Evolutionary conservation across 2,797 vertebrate genomes (phyloP), one percentile per base, ranked within the genome.

Genomic region (Erpetoichthys calabaricus): DNA sequence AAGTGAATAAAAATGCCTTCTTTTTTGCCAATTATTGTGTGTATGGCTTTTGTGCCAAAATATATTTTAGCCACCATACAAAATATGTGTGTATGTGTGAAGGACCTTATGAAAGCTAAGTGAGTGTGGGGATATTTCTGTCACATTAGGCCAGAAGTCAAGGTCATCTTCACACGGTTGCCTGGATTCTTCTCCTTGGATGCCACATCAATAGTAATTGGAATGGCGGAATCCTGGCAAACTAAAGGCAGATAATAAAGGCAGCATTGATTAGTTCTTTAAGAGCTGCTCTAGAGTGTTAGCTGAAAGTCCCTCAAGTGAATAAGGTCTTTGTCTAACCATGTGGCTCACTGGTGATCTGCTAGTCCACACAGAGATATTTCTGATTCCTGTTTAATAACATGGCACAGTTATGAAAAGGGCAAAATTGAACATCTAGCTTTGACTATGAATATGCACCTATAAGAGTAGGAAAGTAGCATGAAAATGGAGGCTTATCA

Each of bases 281-380:
- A 59, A 59, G 63, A 63, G 56, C 61, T 54, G 46, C 60, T 69
- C 67, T 52, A 57, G 62, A 69, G 64, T 63, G 65, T 66, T 64
- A 64, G 59, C 63, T 65, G 56, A 67, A 64, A 62, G 59, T 53
- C 60, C 59, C 60, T 60, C 55, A 51, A 56, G 52, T 74, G 68
- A 74, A 74, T 72, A 67, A 59, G 53, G 7, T 54, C 68, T 69
- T 72, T 74, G 72, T 74, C 65, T 63, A 53, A 60, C 68, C 57
- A 68, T 64, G 64, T 57, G 61, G 50, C 57, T 63, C 63, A 64
- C 66, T 69, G 60, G 61, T 44, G 56, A 58, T 51, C 64, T 62
- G 56, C 45, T 60, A 56, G 68, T 62, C 60, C 62, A 57, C 57
- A 51, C 52, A 49, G 55, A 57, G 50, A 9, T 57, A 25, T 25